Evolutionary conservation across 2,113 vertebrate species (phyloP), one percentile per base, ranked within the genome.

Genomic region (Pelecanoides urinatrix): DNA sequence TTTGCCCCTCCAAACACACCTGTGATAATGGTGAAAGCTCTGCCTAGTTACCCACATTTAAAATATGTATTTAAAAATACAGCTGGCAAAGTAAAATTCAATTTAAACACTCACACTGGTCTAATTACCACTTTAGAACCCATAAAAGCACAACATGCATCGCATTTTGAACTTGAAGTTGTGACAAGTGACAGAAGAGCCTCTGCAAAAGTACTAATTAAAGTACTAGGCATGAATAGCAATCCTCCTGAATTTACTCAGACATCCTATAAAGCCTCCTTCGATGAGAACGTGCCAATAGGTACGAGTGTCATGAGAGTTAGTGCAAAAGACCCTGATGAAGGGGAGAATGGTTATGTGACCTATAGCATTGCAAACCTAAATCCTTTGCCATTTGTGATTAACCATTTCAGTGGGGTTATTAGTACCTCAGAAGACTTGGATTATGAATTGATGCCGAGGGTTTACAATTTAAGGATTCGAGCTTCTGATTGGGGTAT

Each of bases 361-460:
- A 99, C 99, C 10, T 99, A 99, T 92, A 99, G 99, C 92, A 99
- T 99, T 59, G 98, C 99, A 66, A 99, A 99, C 72, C 40, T 99
- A 40, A 98, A 96, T 95, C 98, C 98, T 13, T 98, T 99, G 92
- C 99, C 99, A 0, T 99, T 99, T 95, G 98, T 98, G 67, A 99
- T 99, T 20, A 98, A 99, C 97, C 99, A 99, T 95, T 99, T 99
- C 96, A 98, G 97, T 13, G 99, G 99, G 30, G 96, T 99, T 32
- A 98, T 99, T 97, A 99, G 98, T 84, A 99, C 99, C n/a, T 98
- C 99, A 3, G 99, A 99, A 96, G 97, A 98, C 42, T 93, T 99
- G 83, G 99, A 99, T 98, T 99, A 99, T 88, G 99, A 99, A 85
- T 95, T 99, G 82, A 99, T 99, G 99, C 99, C 99, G 13, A 99